Evolutionary conservation across 2,888 invertebrate species (phyloP), one percentile per base, ranked within the genome.

Genomic region (Drosophila emarginata): DNA sequence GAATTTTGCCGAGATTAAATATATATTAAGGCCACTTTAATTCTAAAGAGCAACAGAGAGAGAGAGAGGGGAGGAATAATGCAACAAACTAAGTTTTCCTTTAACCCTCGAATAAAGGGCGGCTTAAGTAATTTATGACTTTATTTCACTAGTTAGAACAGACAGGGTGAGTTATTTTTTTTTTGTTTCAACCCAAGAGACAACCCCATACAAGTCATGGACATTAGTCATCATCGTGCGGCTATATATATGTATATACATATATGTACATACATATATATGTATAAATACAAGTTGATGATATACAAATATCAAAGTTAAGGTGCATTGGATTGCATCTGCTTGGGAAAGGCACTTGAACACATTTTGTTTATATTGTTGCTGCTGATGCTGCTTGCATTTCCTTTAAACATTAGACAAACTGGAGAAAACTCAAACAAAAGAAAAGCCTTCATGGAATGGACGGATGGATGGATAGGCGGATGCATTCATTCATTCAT

Each of bases 71-170:
- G 40, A 59, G 12, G 59, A 53, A 65, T 61, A 64, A 63, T 67
- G 53, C 40, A 61, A 37, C 21, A 56, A 52, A 60, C 51, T 40
- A 61, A 57, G 70, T 71, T 67, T 56, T 45, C 58, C 39, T 39
- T 64, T 40, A 58, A 50, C 63, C 57, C 62, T 57, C 59, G 36
- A 39, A 59, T 59, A 59, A 36, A 58, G 54, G 62, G 62, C 61
- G 68, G 32, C 63, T 64, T 39, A 37, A 57, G 70, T 78, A 73
- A 85, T 82, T 82, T 85, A 85, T 85, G 77, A 70, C 86, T 85
- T 66, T 62, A 75, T 80, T 66, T 64, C 58, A 28, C 39, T 53
- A 51, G 37, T 45, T 28, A 21, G 9, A 14, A 18, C 52, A n/a
- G 15, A 6, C 70, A 56, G 72, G 67, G 72, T 72, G 67, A 64